Base-by-base conservation (phyloP, 2,888 invertebrate species). In the Diogma glabrata region DNA sequence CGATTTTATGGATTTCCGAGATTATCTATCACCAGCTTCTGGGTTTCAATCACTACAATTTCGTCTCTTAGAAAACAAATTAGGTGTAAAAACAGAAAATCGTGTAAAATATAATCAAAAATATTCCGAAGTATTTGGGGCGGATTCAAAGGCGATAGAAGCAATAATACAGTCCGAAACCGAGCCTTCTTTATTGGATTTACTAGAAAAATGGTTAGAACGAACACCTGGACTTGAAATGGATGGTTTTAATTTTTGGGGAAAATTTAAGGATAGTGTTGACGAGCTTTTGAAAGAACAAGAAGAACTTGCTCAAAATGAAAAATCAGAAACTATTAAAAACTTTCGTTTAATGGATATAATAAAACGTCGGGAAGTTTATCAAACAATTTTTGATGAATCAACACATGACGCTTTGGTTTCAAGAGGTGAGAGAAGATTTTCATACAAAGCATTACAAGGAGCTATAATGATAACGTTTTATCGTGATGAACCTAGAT, bases 1-100 rank as follows among this genome's bases (percentile, higher is more conserved):
- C 53, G 99, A 99, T 70, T 99, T 99, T 64, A 90, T 99, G 85
- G 96, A 96, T 63, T 99, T 99, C 70, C 81, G 97, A 47, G 81
- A 87, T 57, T 91, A 91, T 64, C 73, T 99, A 30, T 84, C 89
- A 10, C 91, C 97, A 0, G 95, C 97, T 0, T 97, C 97, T 0
- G 99, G 99, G 1, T 99, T 99, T 67, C 99, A 99, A 67, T 96
- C 95, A 62, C 71, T 95, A 30, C 93, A 99, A 69, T 99, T 99
- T 69, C 81, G 99, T 14, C 73, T 99, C 17, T 72, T 99, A 51
- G 99, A 99, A 72, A 99, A 97, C 66, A 97, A 96, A 72, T 64
- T 87, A 55, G 87, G 87, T 1, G 72, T 87, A 1, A 79, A 81
- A 51, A 79, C 87, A 67, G 91, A 92, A 51, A 79, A 89, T 57